These are phyloP conservation scores for Atherix ibis DNA, from an alignment of 2,888 invertebrate genomes.

Conservation along the genomic window DNA sequence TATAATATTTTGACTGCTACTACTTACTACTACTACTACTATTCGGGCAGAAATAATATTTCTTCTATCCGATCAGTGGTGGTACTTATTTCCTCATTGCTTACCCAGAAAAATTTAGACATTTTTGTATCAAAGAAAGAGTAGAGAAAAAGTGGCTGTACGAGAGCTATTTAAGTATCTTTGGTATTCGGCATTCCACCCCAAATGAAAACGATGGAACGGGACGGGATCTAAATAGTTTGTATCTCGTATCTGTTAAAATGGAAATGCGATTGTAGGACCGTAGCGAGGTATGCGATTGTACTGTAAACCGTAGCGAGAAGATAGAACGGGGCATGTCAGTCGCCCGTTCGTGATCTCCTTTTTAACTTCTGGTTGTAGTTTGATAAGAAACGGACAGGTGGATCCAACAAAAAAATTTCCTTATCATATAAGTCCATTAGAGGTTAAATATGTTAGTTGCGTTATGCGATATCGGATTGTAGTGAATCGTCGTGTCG, in stretches of 20 bases:
- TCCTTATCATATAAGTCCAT: constrained; percentile 18
- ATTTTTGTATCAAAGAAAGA: too few species aligned
- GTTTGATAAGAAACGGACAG: constrained; percentile 15
- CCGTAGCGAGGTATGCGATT: constrained; percentile 1
- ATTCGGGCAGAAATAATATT: too few species aligned
- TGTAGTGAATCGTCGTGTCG: too few species aligned
- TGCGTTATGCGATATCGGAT: constrained; percentile 2
- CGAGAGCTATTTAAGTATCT: background rate
- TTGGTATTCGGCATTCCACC: background rate
- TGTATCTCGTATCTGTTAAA: too few species aligned
- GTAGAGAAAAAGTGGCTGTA: too few species aligned
- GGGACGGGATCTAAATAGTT: too few species aligned
- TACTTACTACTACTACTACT: too few species aligned
- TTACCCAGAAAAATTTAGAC: too few species aligned
- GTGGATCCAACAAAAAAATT: constrained; percentile 10
- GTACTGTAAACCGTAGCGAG: background rate
- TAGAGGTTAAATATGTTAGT: constrained; percentile 16
- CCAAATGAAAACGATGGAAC: background rate
- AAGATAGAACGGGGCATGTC: background rate
- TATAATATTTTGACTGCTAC: too few species aligned
- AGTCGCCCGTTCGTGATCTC: constrained; percentile 12
- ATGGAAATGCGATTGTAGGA: too few species aligned
- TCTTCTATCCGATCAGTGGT: too few species aligned
- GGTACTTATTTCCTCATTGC: too few species aligned
- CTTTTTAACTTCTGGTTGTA: constrained; percentile 17